Base-by-base conservation (phyloP, 2,888 invertebrate genomes). In the Arrhopalites spinosus region DNA sequence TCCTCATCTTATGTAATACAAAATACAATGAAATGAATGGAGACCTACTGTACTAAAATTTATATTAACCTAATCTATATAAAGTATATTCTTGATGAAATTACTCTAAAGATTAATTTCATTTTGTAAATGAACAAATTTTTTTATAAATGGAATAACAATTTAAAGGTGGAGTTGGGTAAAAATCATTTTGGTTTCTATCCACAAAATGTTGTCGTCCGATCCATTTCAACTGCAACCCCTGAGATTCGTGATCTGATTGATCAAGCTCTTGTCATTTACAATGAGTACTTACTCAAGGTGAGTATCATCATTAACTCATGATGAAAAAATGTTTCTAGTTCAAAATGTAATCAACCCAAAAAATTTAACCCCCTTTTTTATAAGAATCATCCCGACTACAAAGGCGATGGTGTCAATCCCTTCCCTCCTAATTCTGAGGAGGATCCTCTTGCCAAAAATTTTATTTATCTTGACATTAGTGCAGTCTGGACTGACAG, bases 301-400 rank as follows among this genome's bases (percentile, higher is more conserved):
- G 82, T 82, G 78, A 5, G 27, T 61, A 27, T 29, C 15, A 61
- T 25, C 15, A 3, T 25, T 13, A 23, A 43, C 20, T 74, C 2
- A 25, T 47, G 66, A 43, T 17, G 64, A 59, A 63, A 17, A 85
- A 90, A 50, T 50, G 50, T 5, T 11, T 50, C 2, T 50, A 15
- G 8, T 20, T 50, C 3, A 8, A 50, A 15, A n/a, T 2, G 50
- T 50, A 17, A 3, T 8, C 8, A 15, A 20, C 15, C 50, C 5
- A n/a, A n/a, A 5, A 20, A 20, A 5, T 53, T 53, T 53, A n/a
- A 53, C n/a, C n/a, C n/a, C n/a, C n/a, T 30, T 64, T 7, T 64
- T 43, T n/a, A 2, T 29, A 17, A 80, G 81, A 76, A 74, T 73
- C 80, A 81, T 75, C 80, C 81, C 29, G 79, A 79, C 47, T 77